These are phyloP conservation scores for Ochropleura leucogaster DNA, from an alignment of 2,888 invertebrate species.

Conservation along the genomic window DNA sequence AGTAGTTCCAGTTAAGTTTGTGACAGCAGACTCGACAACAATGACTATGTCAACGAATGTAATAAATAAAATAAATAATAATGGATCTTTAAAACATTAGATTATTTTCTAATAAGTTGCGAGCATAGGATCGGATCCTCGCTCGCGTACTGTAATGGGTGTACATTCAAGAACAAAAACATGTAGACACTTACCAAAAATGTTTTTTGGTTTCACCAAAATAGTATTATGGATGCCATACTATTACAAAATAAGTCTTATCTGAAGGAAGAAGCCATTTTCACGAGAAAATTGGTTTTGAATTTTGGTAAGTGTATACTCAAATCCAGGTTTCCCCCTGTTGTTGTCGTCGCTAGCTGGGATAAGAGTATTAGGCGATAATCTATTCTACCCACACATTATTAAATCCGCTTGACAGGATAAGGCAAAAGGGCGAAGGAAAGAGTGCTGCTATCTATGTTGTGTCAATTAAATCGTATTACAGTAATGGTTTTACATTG, in stretches of 20 bases:
- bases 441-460: conserved; percentile 1
- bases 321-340: neutral
- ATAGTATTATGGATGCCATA: too few relatives aligned
- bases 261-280: too few relatives aligned
- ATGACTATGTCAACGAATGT: neutral
- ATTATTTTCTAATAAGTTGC: neutral
- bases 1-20: too few relatives aligned
- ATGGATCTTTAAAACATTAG: neutral
- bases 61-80: too few relatives aligned
- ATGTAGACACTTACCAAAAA: too few relatives aligned
- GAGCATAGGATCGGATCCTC: neutral
- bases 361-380: neutral
- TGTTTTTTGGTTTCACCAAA: too few relatives aligned
- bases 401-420: conserved; percentile 26
- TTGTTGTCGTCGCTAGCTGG: neutral
- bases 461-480: conserved; percentile 19
- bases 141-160: neutral
- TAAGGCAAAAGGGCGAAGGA: neutral
- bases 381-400: conserved; percentile 17
- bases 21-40: too few relatives aligned
- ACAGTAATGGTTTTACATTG: conserved; percentile 30
- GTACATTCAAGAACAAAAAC: too few relatives aligned
- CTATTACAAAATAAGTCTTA: too few relatives aligned
- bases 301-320: neutral
- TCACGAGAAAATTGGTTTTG: too few relatives aligned